These are phyloP conservation scores for Ifrita kowaldi DNA, from an alignment of 2,113 vertebrate genomes.

Conservation along the genomic window DNA sequence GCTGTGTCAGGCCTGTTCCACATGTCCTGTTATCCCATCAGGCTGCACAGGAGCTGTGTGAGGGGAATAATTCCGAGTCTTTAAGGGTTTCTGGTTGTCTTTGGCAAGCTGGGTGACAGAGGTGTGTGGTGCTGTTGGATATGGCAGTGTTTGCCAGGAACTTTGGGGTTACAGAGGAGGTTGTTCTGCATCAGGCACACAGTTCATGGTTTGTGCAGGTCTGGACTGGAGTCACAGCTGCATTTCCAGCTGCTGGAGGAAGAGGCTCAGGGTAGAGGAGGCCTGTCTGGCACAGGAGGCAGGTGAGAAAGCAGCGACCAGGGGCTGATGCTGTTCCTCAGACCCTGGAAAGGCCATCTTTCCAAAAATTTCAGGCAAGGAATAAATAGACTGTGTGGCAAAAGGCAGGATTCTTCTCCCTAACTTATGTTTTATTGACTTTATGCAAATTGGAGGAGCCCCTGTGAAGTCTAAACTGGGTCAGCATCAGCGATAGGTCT, in stretches of 20 bases:
- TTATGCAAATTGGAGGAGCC: neutral
- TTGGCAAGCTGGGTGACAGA: neutral
- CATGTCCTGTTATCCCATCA: neutral
- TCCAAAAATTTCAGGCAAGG: neutral
- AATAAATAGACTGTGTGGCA: neutral
- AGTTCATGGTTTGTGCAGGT: neutral
- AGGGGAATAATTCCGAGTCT: neutral
- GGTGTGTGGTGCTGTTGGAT: neutral
- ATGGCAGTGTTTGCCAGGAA: accelerated
- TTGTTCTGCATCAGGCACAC: neutral
- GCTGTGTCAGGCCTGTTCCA: neutral
- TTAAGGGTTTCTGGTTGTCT: neutral
- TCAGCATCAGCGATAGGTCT: neutral
- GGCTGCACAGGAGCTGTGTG: neutral
- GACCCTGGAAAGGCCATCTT: neutral
- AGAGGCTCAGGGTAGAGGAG: neutral
- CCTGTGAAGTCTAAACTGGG: neutral
- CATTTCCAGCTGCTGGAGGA: neutral
- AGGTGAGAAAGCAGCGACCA: neutral
- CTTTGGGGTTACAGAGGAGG: neutral
- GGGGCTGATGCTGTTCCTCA: neutral
- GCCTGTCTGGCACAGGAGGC: neutral
- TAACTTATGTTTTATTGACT: neutral
- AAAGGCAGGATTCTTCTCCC: neutral
- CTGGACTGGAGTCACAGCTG: neutral